These are phyloP conservation scores for Epicampocera succincta DNA, from an alignment of 2,888 invertebrate genomes.

Conservation along the genomic window DNA sequence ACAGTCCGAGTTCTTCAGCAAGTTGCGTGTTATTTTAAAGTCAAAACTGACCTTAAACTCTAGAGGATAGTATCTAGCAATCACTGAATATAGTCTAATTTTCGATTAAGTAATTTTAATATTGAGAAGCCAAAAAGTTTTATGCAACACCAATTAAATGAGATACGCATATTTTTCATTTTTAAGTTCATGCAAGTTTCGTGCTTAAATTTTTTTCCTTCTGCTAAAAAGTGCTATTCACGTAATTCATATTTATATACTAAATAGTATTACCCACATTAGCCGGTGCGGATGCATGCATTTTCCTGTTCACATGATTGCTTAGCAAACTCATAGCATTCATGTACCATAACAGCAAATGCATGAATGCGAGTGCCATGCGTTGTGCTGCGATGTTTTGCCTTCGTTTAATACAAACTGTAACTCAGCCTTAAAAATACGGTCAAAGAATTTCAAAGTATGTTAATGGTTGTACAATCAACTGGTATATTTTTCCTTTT, in stretches of 20 bases:
- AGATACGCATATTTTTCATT: too few species aligned
- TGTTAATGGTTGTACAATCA: constrained; percentile 36
- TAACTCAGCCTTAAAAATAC: constrained; percentile 61
- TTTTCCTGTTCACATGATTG: constrained; percentile 2
- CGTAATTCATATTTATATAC: not conserved
- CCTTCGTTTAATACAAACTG: constrained; percentile 39
- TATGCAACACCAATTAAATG: too few species aligned
- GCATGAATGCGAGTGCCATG: constrained; percentile 4
- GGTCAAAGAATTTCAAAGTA: constrained; percentile 68
- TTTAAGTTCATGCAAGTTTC: not conserved
- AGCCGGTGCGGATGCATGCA: not conserved
- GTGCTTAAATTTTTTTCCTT: not conserved
- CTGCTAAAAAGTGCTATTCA: not conserved
- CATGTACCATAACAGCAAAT: not conserved
- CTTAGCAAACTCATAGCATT: constrained; percentile 4
- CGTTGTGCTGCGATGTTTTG: not conserved
- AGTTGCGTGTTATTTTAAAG: too few species aligned
- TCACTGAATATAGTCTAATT: too few species aligned
- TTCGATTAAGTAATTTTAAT: too few species aligned
- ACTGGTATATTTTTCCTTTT: not conserved
- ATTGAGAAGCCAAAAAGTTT: too few species aligned
- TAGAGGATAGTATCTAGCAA: too few species aligned
- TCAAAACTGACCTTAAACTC: too few species aligned
- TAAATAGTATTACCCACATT: not conserved
- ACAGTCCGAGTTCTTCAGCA: too few species aligned